Percentiles rank a stretch among this genome's conserved stretches.
Evolutionary conservation across 2,113 vertebrate species (phyloP).

Genomic region (Percopsis transmontana): DNA sequence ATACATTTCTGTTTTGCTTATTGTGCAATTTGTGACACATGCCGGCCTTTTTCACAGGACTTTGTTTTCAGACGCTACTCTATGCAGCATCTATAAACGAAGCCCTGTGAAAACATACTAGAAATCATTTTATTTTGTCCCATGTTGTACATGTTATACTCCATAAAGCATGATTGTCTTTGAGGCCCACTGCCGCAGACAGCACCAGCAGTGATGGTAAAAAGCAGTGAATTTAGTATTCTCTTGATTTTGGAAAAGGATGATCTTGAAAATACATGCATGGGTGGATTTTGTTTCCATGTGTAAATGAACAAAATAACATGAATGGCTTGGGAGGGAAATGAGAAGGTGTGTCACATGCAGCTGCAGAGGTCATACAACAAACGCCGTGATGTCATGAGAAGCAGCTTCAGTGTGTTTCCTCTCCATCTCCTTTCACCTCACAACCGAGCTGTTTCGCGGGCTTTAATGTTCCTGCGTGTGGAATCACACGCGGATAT

Average conservation of each 20-base stretch:
- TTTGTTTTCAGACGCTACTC: no score
- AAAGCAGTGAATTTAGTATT: no score
- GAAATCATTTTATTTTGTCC: no score
- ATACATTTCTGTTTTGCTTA: slow-evolving; percentile 4
- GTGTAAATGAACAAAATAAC: slow-evolving; percentile 27
- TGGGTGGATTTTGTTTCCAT: not conserved
- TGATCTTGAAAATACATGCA: slow-evolving; percentile 7
- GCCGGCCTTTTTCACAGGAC: no score
- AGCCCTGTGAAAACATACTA: no score
- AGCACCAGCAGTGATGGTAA: no score
- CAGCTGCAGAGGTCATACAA: slow-evolving; percentile 64
- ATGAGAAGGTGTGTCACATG: slow-evolving; percentile 70
- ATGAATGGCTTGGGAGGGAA: slow-evolving; percentile 45
- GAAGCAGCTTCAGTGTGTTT: slow-evolving; percentile 72
- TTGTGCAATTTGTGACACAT: no score
- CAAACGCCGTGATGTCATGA: slow-evolving; percentile 77
- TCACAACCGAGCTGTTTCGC: slow-evolving; percentile 56
- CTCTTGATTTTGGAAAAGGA: not conserved
- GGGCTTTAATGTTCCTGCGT: slow-evolving; percentile 25
- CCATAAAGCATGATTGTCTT: no score
- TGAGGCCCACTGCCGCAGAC: no score
- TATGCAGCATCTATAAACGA: no score
- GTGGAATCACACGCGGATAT: no score
- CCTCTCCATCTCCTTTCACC: slow-evolving; percentile 59
- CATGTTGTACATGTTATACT: no score